phyloP scores from a whole-genome alignment of 2,888 invertebrate species.

The Unio delphinus region DNA sequence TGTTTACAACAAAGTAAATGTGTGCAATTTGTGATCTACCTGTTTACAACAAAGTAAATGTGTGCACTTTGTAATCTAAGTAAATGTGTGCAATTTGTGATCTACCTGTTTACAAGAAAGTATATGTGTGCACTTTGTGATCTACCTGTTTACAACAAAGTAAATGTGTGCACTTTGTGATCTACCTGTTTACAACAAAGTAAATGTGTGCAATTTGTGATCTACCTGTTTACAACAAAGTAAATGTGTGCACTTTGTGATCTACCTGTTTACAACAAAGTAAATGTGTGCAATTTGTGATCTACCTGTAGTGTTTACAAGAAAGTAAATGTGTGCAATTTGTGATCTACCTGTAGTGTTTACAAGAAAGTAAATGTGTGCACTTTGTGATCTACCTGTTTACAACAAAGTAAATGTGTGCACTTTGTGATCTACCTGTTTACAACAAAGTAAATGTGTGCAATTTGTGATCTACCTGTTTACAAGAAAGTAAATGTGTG shows the following conservation, averaged over 20 bases:
- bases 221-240: too few relatives aligned
- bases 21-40: slow-evolving; percentile 23
- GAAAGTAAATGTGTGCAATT: too few relatives aligned
- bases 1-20: slow-evolving; percentile 33
- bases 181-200: too few relatives aligned
- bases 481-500: slow-evolving; percentile 9
- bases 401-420: slow-evolving; percentile 9
- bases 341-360: slow-evolving; percentile 49
- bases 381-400: slow-evolving; percentile 41
- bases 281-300: too few relatives aligned
- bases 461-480: slow-evolving; percentile 41
- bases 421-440: slow-evolving; percentile 41
- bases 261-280: too few relatives aligned
- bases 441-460: slow-evolving; percentile 9
- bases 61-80: slow-evolving; percentile 16
- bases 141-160: too few relatives aligned
- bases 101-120: too few relatives aligned
- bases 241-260: too few relatives aligned
- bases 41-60: slow-evolving; percentile 32
- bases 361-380: slow-evolving; percentile 9
- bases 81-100: too few relatives aligned
- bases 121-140: too few relatives aligned
- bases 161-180: too few relatives aligned
- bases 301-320: slow-evolving; percentile 56
- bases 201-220: too few relatives aligned